Evolutionary conservation across 1,140 invertebrate species (phyloP), one percentile per base, ranked within the genome.

Genomic region (Aricia agestis): DNA sequence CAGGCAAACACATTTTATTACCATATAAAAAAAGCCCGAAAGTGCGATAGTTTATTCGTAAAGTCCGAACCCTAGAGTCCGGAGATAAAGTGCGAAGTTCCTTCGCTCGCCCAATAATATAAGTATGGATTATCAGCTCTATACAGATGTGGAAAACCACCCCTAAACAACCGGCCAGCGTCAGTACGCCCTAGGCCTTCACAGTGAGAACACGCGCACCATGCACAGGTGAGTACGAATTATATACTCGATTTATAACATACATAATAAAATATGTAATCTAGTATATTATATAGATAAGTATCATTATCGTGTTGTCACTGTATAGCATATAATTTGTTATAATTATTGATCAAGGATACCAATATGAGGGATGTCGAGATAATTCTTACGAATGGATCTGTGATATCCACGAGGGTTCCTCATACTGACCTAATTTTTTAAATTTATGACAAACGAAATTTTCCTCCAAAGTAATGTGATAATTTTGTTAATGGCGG

Each of bases 61-160:
- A n/a, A n/a, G n/a, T n/a, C n/a, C n/a, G n/a, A n/a, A n/a, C n/a
- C n/a, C n/a, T n/a, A n/a, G n/a, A n/a, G n/a, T n/a, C n/a, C n/a
- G n/a, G n/a, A n/a, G n/a, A n/a, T n/a, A n/a, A n/a, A n/a, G n/a
- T n/a, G n/a, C n/a, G n/a, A n/a, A n/a, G n/a, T n/a, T n/a, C n/a
- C n/a, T n/a, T n/a, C n/a, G n/a, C n/a, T n/a, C n/a, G n/a, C n/a
- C n/a, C n/a, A n/a, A n/a, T n/a, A n/a, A n/a, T n/a, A n/a, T n/a
- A n/a, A n/a, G n/a, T n/a, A n/a, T n/a, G n/a, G 25, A 36, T 36
- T 52, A 72, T 19, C 70, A 71, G 41, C 72, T 69, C 65, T 69
- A 61, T 71, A 61, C n/a, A 73, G 17, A 32, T 69, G 69, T 63
- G 11, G 18, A 66, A 70, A 70, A 66, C 59, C 69, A 66, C 69